Percentiles rank a stretch among this genome's conserved stretches.
These are phyloP conservation scores for Tretioscincus oriximinensis DNA, from an alignment of 2,113 vertebrate genomes.

Conservation along the genomic window DNA sequence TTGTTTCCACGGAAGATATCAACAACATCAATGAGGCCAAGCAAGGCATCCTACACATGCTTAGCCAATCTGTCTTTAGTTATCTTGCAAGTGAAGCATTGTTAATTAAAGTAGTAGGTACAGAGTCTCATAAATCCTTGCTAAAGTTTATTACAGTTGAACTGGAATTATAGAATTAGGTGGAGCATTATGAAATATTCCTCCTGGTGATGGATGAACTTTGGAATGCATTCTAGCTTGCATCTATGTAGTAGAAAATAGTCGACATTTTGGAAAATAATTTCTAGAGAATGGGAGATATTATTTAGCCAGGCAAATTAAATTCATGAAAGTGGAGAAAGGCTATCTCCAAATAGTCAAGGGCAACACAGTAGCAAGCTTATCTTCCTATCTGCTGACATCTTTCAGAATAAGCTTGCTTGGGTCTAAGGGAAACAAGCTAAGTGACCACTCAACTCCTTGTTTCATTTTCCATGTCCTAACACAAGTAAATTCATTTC, in stretches of 20 bases:
- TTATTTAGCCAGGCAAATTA: too few species aligned
- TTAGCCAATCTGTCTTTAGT: background rate
- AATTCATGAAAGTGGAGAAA: too few species aligned
- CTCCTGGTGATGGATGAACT: background rate
- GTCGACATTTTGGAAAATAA: background rate
- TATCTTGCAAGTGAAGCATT: background rate
- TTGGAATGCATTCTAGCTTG: background rate
- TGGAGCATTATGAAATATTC: background rate
- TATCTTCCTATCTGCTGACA: too few species aligned
- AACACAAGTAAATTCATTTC: too few species aligned
- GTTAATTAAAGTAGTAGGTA: background rate
- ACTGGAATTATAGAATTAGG: background rate
- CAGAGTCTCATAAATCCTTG: background rate
- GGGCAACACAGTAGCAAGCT: too few species aligned
- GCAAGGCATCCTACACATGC: background rate
- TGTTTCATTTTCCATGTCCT: too few species aligned
- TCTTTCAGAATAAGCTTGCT: too few species aligned
- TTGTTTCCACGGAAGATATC: too few species aligned
- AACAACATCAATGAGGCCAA: too few species aligned
- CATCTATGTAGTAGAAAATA: background rate
- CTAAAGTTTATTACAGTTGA: background rate
- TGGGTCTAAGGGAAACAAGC: too few species aligned
- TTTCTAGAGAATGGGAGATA: background rate
- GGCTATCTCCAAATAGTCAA: too few species aligned
- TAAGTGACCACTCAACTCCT: too few species aligned